These are phyloP conservation scores for Thalassoma bifasciatum DNA, from an alignment of 2,113 vertebrate genomes.

Conservation along the genomic window DNA sequence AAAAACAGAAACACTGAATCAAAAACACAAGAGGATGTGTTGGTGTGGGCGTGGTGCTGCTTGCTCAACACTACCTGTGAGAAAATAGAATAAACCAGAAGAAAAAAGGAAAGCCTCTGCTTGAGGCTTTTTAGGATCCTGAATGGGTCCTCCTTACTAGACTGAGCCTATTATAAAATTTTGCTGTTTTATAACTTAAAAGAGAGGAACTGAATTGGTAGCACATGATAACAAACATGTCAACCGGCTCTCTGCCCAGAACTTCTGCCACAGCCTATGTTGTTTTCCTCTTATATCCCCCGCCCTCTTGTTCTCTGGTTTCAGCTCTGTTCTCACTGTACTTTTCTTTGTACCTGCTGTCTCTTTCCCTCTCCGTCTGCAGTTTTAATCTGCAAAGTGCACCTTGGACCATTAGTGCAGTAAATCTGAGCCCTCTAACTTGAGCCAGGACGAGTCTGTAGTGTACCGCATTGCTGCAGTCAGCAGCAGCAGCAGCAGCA, in stretches of 20 bases:
- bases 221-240: not conserved
- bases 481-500: conserved; percentile 45
- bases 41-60: conserved; percentile 37
- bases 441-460: conserved; percentile 64
- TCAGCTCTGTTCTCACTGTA: conserved; percentile 10
- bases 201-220: not conserved
- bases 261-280: not conserved
- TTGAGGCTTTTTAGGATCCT: conserved; percentile 1
- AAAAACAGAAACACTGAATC: conserved; percentile 21
- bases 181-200: not conserved
- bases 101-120: conserved; percentile 4
- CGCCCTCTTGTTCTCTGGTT: not conserved
- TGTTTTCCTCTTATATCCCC: not conserved
- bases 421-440: conserved; percentile 75
- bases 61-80: conserved; percentile 11
- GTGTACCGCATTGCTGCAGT: conserved; percentile 82
- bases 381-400: conserved; percentile 75
- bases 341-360: conserved; percentile 9
- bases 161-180: not conserved
- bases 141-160: conserved; percentile 5
- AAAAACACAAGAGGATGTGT: conserved; percentile 17
- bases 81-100: conserved; percentile 14
- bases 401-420: conserved; percentile 71
- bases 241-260: too few relatives aligned
- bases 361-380: conserved; percentile 33